Conservation (phyloP, 2,888 invertebrate genomes). For the Rhagium mordax region DNA sequence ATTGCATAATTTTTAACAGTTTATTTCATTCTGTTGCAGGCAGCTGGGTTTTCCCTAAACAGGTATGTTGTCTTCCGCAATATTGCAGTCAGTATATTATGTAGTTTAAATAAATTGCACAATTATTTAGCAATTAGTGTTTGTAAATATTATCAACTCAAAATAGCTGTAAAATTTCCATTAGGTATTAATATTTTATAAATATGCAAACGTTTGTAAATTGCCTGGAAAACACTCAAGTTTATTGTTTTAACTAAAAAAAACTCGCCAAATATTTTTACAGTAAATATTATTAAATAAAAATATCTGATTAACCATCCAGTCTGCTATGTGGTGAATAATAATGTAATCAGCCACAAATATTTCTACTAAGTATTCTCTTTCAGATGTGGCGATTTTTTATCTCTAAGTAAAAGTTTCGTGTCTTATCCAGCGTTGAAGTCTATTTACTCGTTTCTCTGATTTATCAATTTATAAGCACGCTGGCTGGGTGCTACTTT, state of each 20-base stretch:
- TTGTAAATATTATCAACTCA: too few relatives aligned
- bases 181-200: too few relatives aligned
- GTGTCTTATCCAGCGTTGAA: constrained; percentile 21
- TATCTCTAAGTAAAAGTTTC: constrained; percentile 23
- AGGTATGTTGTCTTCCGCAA: not conserved
- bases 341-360: not conserved
- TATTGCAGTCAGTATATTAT: too few relatives aligned
- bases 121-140: too few relatives aligned
- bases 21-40: not conserved
- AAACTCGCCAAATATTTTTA: too few relatives aligned
- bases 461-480: not conserved
- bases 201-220: too few relatives aligned
- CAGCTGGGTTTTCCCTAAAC: not conserved
- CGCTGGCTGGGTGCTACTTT: not conserved
- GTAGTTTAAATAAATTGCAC: too few relatives aligned
- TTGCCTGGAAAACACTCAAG: too few relatives aligned
- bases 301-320: not conserved
- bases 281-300: too few relatives aligned
- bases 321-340: constrained; percentile 6
- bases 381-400: constrained; percentile 7
- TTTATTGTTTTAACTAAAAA: too few relatives aligned
- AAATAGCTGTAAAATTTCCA: too few relatives aligned
- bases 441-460: constrained; percentile 13
- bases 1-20: not conserved
- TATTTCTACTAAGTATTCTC: constrained; percentile 11